phyloP scores from a whole-genome alignment of 2,113 vertebrate genomes.

The Zapus hudsonius region DNA sequence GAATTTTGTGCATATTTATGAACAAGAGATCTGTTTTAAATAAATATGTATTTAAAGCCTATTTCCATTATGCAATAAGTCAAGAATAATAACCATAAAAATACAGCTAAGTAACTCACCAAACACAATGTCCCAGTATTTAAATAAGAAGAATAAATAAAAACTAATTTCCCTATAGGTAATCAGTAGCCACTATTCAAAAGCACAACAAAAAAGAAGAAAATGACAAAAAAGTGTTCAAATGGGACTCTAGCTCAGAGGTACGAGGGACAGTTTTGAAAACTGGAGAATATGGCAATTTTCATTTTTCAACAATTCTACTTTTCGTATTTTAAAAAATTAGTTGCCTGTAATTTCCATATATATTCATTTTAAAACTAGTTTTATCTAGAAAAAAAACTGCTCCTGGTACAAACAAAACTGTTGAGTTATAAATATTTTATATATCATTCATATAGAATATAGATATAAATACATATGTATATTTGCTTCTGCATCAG shows the following conservation, averaged over 20 bases:
- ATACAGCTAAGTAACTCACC: background rate
- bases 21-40: background rate
- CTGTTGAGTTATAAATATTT: background rate
- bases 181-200: background rate
- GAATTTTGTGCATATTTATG: background rate
- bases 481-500: background rate
- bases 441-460: background rate
- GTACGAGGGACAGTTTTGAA: background rate
- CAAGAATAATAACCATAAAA: background rate
- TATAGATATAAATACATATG: too few relatives aligned
- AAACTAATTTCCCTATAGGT: background rate
- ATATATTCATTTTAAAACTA: background rate
- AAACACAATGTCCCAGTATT: background rate
- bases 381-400: slow-evolving; percentile 13
- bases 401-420: background rate
- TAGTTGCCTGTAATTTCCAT: background rate
- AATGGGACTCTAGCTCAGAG: background rate
- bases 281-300: background rate
- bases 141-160: background rate
- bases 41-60: background rate
- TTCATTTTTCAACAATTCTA: background rate
- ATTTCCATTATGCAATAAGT: background rate
- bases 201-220: background rate
- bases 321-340: background rate
- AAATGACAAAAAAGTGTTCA: background rate